Percentiles rank a stretch among this genome's conserved stretches.
These are phyloP conservation scores for Drosophila santomea DNA, from an alignment of 1,140 invertebrate species.

Conservation along the genomic window DNA sequence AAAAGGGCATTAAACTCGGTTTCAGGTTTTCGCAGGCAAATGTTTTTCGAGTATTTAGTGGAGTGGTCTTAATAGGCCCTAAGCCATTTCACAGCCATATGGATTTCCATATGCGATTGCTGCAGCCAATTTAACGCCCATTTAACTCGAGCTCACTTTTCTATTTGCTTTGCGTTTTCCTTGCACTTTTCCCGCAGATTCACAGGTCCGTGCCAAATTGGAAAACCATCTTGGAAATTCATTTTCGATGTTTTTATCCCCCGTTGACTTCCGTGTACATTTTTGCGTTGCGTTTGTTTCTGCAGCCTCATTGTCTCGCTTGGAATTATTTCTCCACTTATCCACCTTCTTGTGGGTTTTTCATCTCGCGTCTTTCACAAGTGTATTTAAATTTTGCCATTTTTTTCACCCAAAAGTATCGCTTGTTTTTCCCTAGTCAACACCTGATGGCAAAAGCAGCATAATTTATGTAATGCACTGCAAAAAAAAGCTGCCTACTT, in stretches of 20 bases:
- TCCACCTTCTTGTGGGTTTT: constrained; percentile 14
- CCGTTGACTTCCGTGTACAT: constrained; percentile 44
- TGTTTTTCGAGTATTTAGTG: constrained; percentile 15
- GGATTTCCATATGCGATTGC: constrained; percentile 40
- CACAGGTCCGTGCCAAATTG: constrained; percentile 42
- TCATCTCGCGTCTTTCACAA: constrained; percentile 24
- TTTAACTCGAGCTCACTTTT: constrained; percentile 41
- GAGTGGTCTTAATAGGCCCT: constrained; percentile 25
- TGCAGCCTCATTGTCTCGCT: constrained; percentile 62
- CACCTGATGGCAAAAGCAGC: constrained; percentile 16
- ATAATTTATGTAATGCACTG: constrained; percentile 12
- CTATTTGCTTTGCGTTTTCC: constrained; percentile 9
- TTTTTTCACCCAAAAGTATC: constrained; percentile 21
- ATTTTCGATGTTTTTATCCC: constrained; percentile 4
- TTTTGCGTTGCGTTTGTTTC: constrained; percentile 33
- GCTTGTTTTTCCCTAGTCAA: constrained; percentile 30
- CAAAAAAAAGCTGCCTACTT: too few species aligned
- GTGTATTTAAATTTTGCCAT: constrained; percentile 35
- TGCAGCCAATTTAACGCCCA: constrained; percentile 62
- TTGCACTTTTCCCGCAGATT: constrained; percentile 38
- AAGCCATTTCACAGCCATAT: constrained; percentile 35
- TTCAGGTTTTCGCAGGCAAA: constrained; percentile 18
- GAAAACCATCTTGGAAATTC: constrained; percentile 23
- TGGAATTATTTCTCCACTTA: constrained; percentile 34
- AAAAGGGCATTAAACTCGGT: constrained; percentile 16